Evolutionary conservation across 2,888 invertebrate genomes (phyloP).

Genomic region (Eristalis pertinax): DNA sequence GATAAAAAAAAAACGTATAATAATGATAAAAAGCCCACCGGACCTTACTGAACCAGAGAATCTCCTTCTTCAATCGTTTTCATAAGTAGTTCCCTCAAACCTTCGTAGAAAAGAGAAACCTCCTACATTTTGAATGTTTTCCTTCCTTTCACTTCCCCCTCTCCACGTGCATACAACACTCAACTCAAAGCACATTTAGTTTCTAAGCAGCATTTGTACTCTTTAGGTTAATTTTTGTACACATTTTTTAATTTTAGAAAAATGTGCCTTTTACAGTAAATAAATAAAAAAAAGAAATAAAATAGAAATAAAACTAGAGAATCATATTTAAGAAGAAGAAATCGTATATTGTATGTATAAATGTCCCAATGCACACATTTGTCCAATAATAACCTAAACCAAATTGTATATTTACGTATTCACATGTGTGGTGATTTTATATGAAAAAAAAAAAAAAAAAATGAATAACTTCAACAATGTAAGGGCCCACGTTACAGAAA

Average conservation of each 20-base stretch:
- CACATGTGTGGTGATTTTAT: slow-evolving; percentile 5
- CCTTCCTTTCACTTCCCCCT: not conserved
- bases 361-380: slow-evolving; percentile 43
- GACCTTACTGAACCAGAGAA: not conserved
- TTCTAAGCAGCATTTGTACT: slow-evolving; percentile 13
- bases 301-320: not conserved
- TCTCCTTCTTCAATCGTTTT: not conserved
- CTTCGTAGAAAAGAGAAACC: not conserved
- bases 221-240: slow-evolving; percentile 48
- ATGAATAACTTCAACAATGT: slow-evolving; percentile 8
- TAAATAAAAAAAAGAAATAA: not conserved
- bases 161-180: not conserved
- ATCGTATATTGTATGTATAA: slow-evolving; percentile 10
- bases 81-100: no score
- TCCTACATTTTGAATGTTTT: not conserved
- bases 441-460: not conserved
- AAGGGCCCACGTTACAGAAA: slow-evolving; percentile 60
- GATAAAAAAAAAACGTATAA: not conserved
- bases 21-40: slow-evolving; percentile 17
- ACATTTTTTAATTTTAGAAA: slow-evolving; percentile 71
- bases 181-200: slow-evolving; percentile 4
- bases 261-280: slow-evolving; percentile 68
- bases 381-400: slow-evolving; percentile 7
- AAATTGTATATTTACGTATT: slow-evolving; percentile 6
- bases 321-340: slow-evolving; percentile 8